Evolutionary conservation across 2,888 invertebrate genomes (phyloP), one percentile per base, ranked within the genome.

Genomic region (Hydriomena furcata): DNA sequence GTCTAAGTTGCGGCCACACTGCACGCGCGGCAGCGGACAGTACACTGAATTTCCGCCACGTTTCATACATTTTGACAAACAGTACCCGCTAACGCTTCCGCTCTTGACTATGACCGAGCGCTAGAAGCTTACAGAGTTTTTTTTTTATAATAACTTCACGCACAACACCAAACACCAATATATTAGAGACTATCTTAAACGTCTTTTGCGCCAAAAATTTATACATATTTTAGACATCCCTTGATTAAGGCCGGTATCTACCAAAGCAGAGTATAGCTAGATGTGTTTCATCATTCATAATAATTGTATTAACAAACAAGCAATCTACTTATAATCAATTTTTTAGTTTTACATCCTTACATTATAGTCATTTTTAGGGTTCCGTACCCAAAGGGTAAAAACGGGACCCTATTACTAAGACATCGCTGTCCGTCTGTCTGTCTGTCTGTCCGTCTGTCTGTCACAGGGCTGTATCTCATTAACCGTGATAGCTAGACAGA

Each of bases 141-240:
- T 41, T 55, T 55, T 65, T 65, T 63, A 66, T 59, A 65, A 7
- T 30, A 63, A 60, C 40, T 49, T 63, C 57, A 61, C 67, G 68
- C 72, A 82, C 79, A 71, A 82, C 81, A 82, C 66, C 71, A 54
- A 76, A 70, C 65, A 71, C 63, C 65, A 67, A 65, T 61, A 57
- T 59, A 58, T 46, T 51, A 67, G 41, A 67, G 34, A 45, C 21
- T 47, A 48, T 17, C 35, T 47, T 41, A 13, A 37, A 12, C 38
- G 17, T 12, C 30, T 31, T 37, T 30, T 12, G 20, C 10, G 12
- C 24, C 13, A 32, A 28, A 28, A 5, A 32, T 13, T 30, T 30
- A 13, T 20, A 20, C 17, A 17, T 17, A 17, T 2, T 4, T 17
- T 17, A 17, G 2, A 17, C 2, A 17, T 3, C 17, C 17, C 17